Evolutionary conservation across 2,113 vertebrate species (phyloP).

Genomic region (Silurus glanis): DNA sequence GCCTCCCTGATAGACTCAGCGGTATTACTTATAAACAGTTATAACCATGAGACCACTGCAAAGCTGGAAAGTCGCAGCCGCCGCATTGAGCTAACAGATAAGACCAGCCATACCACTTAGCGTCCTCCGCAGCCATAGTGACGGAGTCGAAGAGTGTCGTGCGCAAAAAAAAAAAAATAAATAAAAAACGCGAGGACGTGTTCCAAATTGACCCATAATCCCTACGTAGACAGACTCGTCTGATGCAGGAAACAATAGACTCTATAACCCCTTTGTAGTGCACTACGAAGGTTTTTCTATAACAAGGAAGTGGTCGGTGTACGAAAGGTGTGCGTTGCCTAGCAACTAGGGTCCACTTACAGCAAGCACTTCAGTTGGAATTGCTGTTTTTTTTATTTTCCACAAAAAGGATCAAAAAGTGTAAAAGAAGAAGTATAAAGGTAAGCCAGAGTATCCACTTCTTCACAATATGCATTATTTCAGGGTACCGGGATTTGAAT

Average conservation of each 20-base stretch:
- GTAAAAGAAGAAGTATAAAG: background rate
- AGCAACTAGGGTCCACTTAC: background rate
- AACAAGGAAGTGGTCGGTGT: background rate
- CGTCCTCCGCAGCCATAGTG: conserved; percentile 75
- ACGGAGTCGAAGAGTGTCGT: conserved; percentile 57
- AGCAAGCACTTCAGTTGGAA: background rate
- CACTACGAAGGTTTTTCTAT: background rate
- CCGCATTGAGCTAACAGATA: background rate
- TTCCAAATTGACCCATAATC: background rate
- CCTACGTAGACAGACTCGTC: background rate
- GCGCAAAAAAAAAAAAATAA: background rate
- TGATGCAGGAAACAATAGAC: too few relatives aligned
- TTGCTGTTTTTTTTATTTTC: background rate
- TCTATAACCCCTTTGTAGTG: background rate
- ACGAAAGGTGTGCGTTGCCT: background rate
- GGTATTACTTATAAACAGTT: background rate
- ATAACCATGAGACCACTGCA: background rate
- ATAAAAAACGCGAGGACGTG: background rate
- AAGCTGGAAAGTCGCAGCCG: background rate
- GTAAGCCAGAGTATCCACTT: background rate
- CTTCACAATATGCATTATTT: too few relatives aligned
- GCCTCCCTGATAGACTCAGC: background rate
- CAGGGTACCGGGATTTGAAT: too few relatives aligned
- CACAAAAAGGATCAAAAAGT: background rate
- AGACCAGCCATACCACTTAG: conserved; percentile 51